A percentile compares a stretch with the other conserved stretches of the same genome.
Conservation (phyloP, 2,113 vertebrate species). For the Pipra filicauda region DNA sequence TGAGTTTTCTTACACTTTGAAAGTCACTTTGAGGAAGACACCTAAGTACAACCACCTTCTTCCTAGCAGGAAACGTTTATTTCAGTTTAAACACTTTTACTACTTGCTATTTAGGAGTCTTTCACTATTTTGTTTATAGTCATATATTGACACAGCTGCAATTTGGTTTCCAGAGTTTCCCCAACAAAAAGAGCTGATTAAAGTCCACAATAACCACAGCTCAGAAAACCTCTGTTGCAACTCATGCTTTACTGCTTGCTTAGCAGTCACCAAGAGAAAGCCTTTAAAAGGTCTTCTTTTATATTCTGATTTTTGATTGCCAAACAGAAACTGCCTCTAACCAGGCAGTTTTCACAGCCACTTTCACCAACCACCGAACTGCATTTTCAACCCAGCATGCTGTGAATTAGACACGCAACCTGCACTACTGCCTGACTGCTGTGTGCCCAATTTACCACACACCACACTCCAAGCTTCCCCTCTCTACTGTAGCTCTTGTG, state of each 20-base stretch:
- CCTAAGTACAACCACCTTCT: background rate
- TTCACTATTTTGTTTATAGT: background rate
- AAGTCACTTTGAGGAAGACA: background rate
- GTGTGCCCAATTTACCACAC: background rate
- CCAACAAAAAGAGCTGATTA: background rate
- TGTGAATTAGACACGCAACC: background rate
- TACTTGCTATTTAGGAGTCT: background rate
- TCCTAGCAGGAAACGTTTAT: background rate
- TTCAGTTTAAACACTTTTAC: background rate
- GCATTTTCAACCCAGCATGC: background rate
- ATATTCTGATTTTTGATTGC: background rate
- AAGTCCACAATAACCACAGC: background rate
- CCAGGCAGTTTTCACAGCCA: background rate
- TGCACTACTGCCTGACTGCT: background rate
- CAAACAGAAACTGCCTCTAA: background rate
- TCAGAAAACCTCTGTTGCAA: background rate
- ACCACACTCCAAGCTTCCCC: background rate
- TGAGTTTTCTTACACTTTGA: background rate
- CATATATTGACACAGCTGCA: background rate
- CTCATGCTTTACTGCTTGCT: background rate
- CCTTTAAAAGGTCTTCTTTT: background rate
- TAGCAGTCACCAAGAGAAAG: background rate
- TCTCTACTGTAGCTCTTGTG: background rate
- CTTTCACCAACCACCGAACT: background rate
- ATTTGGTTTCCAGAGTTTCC: background rate